Base-by-base conservation (phyloP, 1,140 invertebrate species). In the Wiebesia pumilae region DNA sequence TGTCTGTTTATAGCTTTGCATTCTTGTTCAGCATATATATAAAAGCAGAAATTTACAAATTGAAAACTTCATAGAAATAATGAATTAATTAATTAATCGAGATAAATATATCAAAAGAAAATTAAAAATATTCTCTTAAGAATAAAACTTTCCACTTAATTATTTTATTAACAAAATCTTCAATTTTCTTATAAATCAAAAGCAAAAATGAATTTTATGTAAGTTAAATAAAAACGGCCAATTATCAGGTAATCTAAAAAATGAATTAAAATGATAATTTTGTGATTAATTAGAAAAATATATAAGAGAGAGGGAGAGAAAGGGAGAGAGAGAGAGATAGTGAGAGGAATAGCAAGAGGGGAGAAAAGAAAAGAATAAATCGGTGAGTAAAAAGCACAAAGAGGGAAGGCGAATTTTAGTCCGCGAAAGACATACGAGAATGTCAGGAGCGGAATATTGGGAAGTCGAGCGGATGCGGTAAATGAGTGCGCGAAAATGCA, bases 331-430 rank as follows among this genome's bases (percentile, higher is more conserved):
- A 33, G 6, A 33, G 38, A 24, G 65, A 65, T 0, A 21, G 1
- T 30, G 35, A 65, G 0, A n/a, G 9, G 21, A 21, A 27, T 54
- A n/a, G 19, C 0, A 24, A 27, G 9, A 54, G 27, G 30, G 6
- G 47, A 27, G 6, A 43, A 40, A 73, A 71, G 47, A 65, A 33
- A 33, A 40, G 77, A 24, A 33, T 54, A 83, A 81, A 80, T 81
- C 79, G 51, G 54, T 19, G 38, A 81, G 54, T 71, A 73, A 86
- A 54, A 43, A 75, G 67, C 27, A 33, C 27, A 80, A 62, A 80
- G 78, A 81, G 54, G 35, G 33, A 88, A 87, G 87, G 88, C 81
- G 86, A 90, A 89, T 89, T 87, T 90, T 89, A 88, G 80, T 78
- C 81, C 81, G 87, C 83, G 65, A 80, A 79, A 87, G 83, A 88